Percentiles rank a stretch among this genome's conserved stretches.
These are phyloP conservation scores for Pangasius larnaudii DNA, from an alignment of 2,797 vertebrate genomes.

Conservation along the genomic window DNA sequence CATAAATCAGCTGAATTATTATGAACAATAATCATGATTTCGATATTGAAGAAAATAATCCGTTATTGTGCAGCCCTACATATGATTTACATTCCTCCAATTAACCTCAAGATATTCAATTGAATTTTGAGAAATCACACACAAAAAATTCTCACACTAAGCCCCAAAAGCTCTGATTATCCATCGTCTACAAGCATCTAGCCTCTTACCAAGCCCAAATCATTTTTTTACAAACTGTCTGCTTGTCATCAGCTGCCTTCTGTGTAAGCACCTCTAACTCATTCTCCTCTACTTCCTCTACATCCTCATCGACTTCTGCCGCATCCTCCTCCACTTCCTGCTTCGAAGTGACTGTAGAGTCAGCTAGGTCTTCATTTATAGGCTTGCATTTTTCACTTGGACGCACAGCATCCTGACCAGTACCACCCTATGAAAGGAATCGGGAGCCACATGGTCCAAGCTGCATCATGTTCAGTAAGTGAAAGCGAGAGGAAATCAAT, in stretches of 20 bases:
- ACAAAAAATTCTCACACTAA: slow-evolving; percentile 19
- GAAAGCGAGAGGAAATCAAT: slow-evolving; percentile 16
- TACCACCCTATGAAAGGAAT: slow-evolving; percentile 61
- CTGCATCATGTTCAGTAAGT: slow-evolving; percentile 23
- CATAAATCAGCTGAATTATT: background rate
- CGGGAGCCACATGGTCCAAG: slow-evolving; percentile 61
- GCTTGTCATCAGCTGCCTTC: slow-evolving; percentile 45
- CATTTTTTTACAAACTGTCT: slow-evolving; percentile 58
- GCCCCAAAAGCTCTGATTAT: slow-evolving; percentile 53
- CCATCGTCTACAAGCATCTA: slow-evolving; percentile 36
- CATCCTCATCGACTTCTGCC: slow-evolving; percentile 23
- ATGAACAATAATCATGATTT: background rate
- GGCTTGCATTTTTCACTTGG: slow-evolving; percentile 27
- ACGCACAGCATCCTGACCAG: slow-evolving; percentile 21
- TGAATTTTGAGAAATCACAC: background rate
- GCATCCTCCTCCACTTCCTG: slow-evolving; percentile 64
- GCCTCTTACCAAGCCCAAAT: slow-evolving; percentile 64
- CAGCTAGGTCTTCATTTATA: slow-evolving; percentile 66
- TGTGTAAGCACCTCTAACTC: slow-evolving; percentile 40
- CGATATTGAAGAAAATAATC: background rate
- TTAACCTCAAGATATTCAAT: background rate
- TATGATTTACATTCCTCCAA: background rate
- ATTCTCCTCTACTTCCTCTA: slow-evolving; percentile 43
- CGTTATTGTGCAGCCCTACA: slow-evolving; percentile 6
- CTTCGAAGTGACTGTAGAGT: slow-evolving; percentile 53